Evolutionary conservation across 2,888 invertebrate species (phyloP), one percentile per base, ranked within the genome.

Genomic region (Polymixis lichenea): DNA sequence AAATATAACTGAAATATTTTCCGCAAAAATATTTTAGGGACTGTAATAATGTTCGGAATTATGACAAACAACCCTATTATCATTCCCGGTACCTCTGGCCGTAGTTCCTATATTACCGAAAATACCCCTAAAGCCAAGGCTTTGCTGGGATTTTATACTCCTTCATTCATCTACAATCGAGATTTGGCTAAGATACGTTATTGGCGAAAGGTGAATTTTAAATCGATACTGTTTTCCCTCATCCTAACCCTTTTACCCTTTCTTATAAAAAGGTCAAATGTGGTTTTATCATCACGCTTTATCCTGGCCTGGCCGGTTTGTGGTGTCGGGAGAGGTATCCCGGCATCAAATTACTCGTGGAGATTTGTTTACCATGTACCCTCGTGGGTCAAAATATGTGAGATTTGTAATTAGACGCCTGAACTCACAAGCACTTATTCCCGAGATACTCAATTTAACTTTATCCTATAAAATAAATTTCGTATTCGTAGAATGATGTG

Each of bases 231-330:
- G 78, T 80, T 87, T 82, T 75, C 75, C 65, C 62, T 72, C 38
- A 66, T 60, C 46, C 72, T 84, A 78, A 86, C 86, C 87, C 77
- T 87, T 87, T 86, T 83, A 88, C 82, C 87, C 82, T 82, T 82
- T 70, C 76, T 75, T 81, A 82, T 76, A 83, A 87, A 87, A 87
- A 88, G 88, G 87, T 88, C 86, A 82, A 84, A 88, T 83, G 88
- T 84, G 87, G 87, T 87, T 88, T 87, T 81, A 88, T 87, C 88
- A 85, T 85, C 78, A 81, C 77, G 78, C 73, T 73, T 75, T 80
- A 82, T 72, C 76, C 77, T 65, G 68, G 75, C 55, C 72, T 72
- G 75, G 78, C 73, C 78, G 75, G 78, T 79, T 84, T 85, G 86
- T 70, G 86, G 87, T 72, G 73, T 60, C 67, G 77, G 53, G 74